phyloP scores from a whole-genome alignment of 2,888 invertebrate genomes.

The Cheilosia soror region DNA sequence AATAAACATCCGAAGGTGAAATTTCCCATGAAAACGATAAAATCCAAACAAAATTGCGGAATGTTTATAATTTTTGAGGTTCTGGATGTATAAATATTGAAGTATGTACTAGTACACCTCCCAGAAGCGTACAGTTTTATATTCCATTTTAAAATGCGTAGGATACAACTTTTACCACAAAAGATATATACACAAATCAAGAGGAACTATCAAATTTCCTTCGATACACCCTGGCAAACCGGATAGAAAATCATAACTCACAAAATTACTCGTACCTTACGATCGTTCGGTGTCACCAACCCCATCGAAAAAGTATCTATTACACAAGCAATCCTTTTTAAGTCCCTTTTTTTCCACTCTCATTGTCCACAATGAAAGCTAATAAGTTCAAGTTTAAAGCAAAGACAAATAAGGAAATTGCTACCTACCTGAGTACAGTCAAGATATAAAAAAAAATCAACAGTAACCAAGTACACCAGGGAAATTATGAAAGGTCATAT shows the following conservation, averaged over 20 bases:
- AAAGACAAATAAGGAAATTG: conserved; percentile 48
- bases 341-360: conserved; percentile 21
- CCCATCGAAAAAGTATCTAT: conserved; percentile 52
- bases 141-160: too few relatives aligned
- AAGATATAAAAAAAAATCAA: conserved; percentile 26
- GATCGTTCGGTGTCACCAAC: background rate
- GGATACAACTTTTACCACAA: background rate
- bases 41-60: too few relatives aligned
- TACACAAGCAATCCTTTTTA: conserved; percentile 50
- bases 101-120: too few relatives aligned
- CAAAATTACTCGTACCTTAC: conserved; percentile 14
- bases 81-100: too few relatives aligned
- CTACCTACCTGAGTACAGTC: conserved; percentile 55
- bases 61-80: background rate
- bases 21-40: too few relatives aligned
- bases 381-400: conserved; percentile 66
- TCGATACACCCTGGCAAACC: background rate
- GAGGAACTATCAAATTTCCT: background rate
- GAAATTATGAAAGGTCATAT: conserved; percentile 74
- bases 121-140: too few relatives aligned
- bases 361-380: conserved; percentile 51
- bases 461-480: conserved; percentile 48
- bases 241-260: conserved; percentile 65
- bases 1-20: too few relatives aligned
- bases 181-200: background rate